Conservation (phyloP, 2,797 vertebrate species). For the Avahi laniger region DNA sequence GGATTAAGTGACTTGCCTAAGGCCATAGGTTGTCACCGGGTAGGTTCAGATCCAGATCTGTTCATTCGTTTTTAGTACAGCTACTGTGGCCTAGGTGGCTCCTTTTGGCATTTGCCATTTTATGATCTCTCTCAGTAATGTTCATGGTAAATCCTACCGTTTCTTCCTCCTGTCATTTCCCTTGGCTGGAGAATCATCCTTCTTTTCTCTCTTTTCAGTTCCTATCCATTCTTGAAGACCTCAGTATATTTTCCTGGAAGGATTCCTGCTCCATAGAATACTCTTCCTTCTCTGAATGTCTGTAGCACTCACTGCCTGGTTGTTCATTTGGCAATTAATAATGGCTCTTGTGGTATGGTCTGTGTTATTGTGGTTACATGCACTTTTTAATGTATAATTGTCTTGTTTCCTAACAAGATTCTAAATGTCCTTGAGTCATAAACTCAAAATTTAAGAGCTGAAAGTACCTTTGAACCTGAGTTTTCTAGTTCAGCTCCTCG, state of each 20-base stretch:
- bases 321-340: constrained; percentile 15
- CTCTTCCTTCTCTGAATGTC: neutral
- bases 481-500: neutral
- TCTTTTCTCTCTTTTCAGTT: neutral
- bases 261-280: neutral
- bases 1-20: neutral
- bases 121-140: neutral
- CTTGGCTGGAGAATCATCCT: neutral
- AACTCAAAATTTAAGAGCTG: neutral
- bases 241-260: neutral
- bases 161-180: neutral
- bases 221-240: neutral
- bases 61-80: neutral
- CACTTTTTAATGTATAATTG: neutral
- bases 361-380: neutral
- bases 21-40: neutral
- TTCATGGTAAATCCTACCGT: neutral
- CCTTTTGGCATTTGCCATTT: neutral
- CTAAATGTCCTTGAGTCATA: neutral
- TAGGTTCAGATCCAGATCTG: neutral
- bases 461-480: neutral
- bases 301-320: neutral
- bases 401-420: constrained; percentile 43
- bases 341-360: neutral
- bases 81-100: neutral